A percentile compares a stretch with the other conserved stretches of the same genome.
Conservation (phyloP, 2,797 vertebrate species). For the Manis pentadactyla region DNA sequence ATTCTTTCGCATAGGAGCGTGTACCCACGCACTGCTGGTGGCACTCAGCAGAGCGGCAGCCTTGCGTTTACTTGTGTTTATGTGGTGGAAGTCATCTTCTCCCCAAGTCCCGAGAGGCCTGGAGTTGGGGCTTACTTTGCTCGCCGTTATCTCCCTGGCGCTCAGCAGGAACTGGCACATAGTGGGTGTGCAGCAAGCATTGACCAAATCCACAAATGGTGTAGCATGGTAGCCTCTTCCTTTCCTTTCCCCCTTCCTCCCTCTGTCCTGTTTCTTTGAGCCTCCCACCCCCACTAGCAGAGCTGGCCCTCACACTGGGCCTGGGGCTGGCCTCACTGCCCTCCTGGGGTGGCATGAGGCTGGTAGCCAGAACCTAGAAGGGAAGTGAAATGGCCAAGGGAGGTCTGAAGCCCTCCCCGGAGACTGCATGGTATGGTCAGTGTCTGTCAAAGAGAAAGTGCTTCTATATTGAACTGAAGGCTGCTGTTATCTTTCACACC, state of each 20-base stretch:
- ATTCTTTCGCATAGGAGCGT: background rate
- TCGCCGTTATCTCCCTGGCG: background rate
- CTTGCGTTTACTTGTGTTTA: background rate
- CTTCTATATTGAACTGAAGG: background rate
- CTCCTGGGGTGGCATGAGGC: background rate
- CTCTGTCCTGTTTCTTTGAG: background rate
- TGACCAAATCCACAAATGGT: background rate
- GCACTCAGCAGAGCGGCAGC: background rate
- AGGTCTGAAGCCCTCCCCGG: background rate
- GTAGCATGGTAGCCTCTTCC: background rate
- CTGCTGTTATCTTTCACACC: background rate
- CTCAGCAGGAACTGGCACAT: background rate
- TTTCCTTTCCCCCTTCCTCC: background rate
- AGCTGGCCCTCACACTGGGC: background rate
- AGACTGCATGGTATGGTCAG: accelerated
- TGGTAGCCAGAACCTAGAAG: background rate
- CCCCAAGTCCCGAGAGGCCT: background rate
- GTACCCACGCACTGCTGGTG: accelerated
- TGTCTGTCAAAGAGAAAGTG: background rate
- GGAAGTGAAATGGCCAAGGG: background rate
- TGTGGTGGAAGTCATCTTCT: background rate
- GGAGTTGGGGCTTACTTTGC: background rate
- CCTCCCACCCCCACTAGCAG: background rate
- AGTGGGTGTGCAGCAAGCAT: background rate
- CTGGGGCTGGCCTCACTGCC: background rate